Evolutionary conservation across 2,113 vertebrate species (phyloP), one percentile per base, ranked within the genome.

Genomic region (Urocitellus parryii): DNA sequence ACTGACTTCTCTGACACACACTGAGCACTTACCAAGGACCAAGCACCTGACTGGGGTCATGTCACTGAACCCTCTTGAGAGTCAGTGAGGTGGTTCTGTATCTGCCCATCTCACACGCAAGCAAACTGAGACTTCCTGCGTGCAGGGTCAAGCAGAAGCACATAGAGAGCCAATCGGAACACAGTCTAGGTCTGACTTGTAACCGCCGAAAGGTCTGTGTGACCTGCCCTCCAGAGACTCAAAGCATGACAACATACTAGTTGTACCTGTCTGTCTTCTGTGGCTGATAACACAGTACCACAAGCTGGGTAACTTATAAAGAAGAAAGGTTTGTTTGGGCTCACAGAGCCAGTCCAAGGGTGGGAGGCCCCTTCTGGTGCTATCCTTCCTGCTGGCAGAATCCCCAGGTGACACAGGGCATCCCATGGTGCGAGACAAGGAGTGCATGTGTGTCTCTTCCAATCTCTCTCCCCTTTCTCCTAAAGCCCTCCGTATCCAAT

Each of bases 121-220:
- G 58, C n/a, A 74, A 37, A 67, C 48, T 11, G 39, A 61, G 61
- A 53, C n/a, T 61, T 76, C 12, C 63, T 39, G 58, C 34, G 39
- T 63, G 24, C 70, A 56, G 11, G 22, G 29, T 58, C 72, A 37
- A 77, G 48, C 37, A 58, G 53, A 70, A 51, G 73, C 10, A 16
- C 6, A 7, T 8, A n/a, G 72, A 42, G 22, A 77, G 72, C 39
- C 61, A 68, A 63, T 5, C 34, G 3, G 51, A 48, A 9, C 53
- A n/a, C 48, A 42, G n/a, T 27, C 18, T 0, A 45, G 10, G 32
- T 42, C 24, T 65, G 39, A n/a, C 34, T 53, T 32, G 9, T 9
- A 53, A 29, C n/a, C 32, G 6, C 24, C 27, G 24, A 73, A 45
- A 56, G 76, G 24, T 0, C 0, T 4, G 1, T 18, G 42, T 70